phyloP scores from a whole-genome alignment of 1,140 invertebrate genomes.

The Gryllus bimaculatus region DNA sequence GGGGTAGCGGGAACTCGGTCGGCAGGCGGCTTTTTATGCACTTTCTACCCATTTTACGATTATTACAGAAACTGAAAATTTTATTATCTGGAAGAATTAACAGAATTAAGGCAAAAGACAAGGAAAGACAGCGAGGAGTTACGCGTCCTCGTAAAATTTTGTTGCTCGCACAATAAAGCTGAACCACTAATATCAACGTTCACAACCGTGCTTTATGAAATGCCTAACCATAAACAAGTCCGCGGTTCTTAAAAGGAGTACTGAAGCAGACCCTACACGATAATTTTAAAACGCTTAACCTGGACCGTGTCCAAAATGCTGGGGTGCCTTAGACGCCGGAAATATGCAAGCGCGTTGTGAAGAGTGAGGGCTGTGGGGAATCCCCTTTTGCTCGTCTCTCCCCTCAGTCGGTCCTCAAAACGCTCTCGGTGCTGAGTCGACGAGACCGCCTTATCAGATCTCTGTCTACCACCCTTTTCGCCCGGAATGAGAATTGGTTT shows the following conservation, averaged over 20 bases:
- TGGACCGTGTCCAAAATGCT: not conserved
- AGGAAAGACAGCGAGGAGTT: not conserved
- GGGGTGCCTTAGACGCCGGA: not conserved
- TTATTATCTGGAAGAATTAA: constrained; percentile 6
- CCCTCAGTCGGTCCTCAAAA: too few species aligned
- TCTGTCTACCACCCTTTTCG: too few species aligned
- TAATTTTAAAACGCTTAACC: not conserved
- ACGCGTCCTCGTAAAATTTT: not conserved
- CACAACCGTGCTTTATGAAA: not conserved
- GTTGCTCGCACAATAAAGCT: not conserved
- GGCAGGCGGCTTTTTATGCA: not conserved
- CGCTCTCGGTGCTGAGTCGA: too few species aligned
- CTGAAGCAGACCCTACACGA: not conserved
- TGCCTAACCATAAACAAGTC: not conserved
- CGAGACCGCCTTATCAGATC: too few species aligned
- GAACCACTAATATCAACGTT: constrained; percentile 4
- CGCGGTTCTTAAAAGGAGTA: not conserved
- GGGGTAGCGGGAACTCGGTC: not conserved
- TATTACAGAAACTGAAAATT: constrained; percentile 6
- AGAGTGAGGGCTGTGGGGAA: too few species aligned
- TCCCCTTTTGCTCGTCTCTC: too few species aligned
- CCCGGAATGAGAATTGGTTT: too few species aligned
- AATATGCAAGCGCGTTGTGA: not conserved
- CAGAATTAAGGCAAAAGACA: constrained; percentile 4
- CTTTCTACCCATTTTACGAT: not conserved